Percentiles rank a stretch among this genome's conserved stretches.
Conservation (phyloP, 2,797 vertebrate species). For the Silurus lanzhouensis region DNA sequence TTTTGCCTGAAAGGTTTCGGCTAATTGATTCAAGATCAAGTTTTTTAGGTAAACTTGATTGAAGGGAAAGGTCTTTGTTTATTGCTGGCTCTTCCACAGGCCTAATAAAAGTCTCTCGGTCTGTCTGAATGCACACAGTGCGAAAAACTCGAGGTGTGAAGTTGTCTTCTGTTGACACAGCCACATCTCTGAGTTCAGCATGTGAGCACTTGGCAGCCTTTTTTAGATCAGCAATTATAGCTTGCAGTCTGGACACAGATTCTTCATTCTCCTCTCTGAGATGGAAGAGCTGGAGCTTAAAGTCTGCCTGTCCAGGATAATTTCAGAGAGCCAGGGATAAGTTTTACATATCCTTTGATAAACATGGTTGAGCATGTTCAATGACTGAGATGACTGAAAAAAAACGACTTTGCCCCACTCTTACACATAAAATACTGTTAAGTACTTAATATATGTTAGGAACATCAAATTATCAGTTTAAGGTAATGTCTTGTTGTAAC, state of each 20-base stretch:
- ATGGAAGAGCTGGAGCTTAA: conserved; percentile 79
- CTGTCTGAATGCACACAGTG: conserved; percentile 89
- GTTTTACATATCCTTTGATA: conserved; percentile 29
- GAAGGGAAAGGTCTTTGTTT: conserved; percentile 67
- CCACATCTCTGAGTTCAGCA: conserved; percentile 75
- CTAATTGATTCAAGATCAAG: conserved; percentile 80
- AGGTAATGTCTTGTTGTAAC: conserved; percentile 6
- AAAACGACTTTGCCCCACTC: conserved; percentile 4
- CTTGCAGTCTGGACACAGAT: conserved; percentile 75
- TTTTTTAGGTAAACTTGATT: conserved; percentile 76
- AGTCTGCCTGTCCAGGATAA: conserved; percentile 76
- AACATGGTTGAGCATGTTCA: background rate
- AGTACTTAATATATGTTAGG: background rate
- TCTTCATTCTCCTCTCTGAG: conserved; percentile 81
- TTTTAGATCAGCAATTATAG: conserved; percentile 73
- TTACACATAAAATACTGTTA: background rate
- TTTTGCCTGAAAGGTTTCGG: conserved; percentile 68
- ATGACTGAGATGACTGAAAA: background rate
- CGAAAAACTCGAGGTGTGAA: conserved; percentile 76
- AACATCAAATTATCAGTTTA: background rate
- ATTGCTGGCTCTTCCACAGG: conserved; percentile 66
- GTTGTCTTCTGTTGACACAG: conserved; percentile 83
- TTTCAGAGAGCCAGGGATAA: background rate
- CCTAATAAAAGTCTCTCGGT: conserved; percentile 86
- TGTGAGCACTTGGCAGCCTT: conserved; percentile 70